Percentiles rank a stretch among this genome's conserved stretches.
These are phyloP conservation scores for Incurvaria masculella DNA, from an alignment of 2,888 invertebrate genomes.

Conservation along the genomic window DNA sequence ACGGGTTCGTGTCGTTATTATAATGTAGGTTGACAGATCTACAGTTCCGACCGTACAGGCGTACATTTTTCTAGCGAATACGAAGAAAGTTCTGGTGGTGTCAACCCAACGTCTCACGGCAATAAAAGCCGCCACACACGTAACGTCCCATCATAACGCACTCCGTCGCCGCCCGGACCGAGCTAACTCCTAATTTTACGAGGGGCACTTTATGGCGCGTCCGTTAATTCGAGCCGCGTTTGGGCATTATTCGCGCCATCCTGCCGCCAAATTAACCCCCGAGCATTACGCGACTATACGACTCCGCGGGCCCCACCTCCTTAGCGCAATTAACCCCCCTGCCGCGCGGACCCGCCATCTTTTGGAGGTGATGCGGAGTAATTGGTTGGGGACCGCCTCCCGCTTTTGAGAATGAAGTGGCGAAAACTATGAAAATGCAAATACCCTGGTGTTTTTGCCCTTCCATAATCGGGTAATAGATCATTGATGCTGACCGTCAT, in stretches of 20 bases:
- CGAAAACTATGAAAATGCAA: too few relatives aligned
- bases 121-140: background rate
- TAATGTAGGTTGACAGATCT: constrained; percentile 2
- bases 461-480: too few relatives aligned
- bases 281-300: background rate
- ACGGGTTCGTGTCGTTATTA: constrained; percentile 29
- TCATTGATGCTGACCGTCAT: too few relatives aligned
- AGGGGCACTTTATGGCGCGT: background rate
- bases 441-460: too few relatives aligned
- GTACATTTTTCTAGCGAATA: too few relatives aligned
- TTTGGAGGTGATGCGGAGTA: too few relatives aligned
- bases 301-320: background rate
- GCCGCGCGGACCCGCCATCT: too few relatives aligned
- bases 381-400: too few relatives aligned
- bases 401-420: too few relatives aligned
- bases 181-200: background rate
- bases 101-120: too few relatives aligned
- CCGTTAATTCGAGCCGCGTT: background rate
- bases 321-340: background rate
- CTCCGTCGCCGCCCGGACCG: background rate
- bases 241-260: background rate
- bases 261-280: background rate
- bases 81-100: too few relatives aligned
- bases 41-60: background rate
- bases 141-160: background rate